Evolutionary conservation across 2,113 vertebrate species (phyloP).

Genomic region (Sinocyclocheilus anshuiensis): DNA sequence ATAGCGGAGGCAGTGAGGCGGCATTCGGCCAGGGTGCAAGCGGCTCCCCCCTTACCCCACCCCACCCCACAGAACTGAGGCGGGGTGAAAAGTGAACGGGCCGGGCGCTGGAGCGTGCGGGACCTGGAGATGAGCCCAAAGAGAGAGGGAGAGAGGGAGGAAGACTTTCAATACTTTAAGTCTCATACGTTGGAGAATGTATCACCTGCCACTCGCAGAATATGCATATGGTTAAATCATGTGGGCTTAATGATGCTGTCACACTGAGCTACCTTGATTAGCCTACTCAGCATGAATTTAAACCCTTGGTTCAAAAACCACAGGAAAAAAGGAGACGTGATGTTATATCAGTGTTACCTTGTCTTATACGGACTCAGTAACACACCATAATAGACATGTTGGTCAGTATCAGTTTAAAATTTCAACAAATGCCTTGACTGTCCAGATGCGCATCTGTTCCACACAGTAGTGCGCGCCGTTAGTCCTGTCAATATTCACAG

Average conservation of each 20-base stretch:
- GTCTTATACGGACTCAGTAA: not conserved
- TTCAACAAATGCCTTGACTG: not conserved
- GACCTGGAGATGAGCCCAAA: conserved; percentile 69
- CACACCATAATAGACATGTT: not conserved
- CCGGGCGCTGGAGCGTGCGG: conserved; percentile 75
- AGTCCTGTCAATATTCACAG: not conserved
- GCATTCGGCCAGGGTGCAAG: conserved; percentile 72
- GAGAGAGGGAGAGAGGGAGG: conserved; percentile 48
- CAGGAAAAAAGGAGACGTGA: not conserved
- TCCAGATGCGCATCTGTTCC: not conserved
- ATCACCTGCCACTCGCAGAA: conserved; percentile 27
- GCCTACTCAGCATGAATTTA: not conserved
- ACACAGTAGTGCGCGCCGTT: not conserved
- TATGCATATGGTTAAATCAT: not conserved
- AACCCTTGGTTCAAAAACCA: not conserved
- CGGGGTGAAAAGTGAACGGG: conserved; percentile 67
- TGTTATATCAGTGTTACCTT: not conserved
- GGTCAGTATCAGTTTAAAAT: not conserved
- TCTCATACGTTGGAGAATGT: not conserved
- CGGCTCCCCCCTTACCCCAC: conserved; percentile 58
- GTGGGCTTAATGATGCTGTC: not conserved
- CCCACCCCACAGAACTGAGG: conserved; percentile 66
- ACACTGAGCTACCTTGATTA: not conserved
- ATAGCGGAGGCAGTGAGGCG: conserved; percentile 84
- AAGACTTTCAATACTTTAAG: not conserved